These are phyloP conservation scores for Isurus oxyrinchus DNA, from an alignment of 2,113 vertebrate species.

Conservation along the genomic window DNA sequence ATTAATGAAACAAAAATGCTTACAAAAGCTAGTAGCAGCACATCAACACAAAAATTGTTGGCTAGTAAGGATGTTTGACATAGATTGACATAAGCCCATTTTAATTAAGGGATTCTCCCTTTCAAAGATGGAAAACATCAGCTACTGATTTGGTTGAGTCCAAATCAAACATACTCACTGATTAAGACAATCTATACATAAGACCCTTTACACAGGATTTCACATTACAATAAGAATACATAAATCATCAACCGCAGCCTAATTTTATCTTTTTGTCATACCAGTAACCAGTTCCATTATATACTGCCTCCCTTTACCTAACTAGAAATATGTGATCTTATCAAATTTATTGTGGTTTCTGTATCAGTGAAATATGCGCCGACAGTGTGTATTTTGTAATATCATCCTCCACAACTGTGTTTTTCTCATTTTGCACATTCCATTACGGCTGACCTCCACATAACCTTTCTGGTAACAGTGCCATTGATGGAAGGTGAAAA, in stretches of 20 bases:
- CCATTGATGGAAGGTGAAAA: neutral
- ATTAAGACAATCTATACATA: constrained; percentile 3
- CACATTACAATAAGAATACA: neutral
- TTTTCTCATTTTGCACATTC: neutral
- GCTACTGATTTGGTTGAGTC: neutral
- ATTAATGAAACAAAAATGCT: neutral
- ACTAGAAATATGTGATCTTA: neutral
- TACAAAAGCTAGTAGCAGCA: neutral
- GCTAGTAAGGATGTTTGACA: neutral
- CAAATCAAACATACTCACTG: neutral
- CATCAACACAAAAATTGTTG: neutral
- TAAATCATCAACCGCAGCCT: neutral
- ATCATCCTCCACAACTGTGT: neutral
- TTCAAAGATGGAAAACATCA: neutral
- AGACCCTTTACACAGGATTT: neutral
- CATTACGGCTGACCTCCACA: neutral
- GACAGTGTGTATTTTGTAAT: neutral
- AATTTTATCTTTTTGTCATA: neutral
- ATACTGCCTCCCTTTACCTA: neutral
- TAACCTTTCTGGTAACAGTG: neutral
- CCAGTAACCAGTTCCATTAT: neutral
- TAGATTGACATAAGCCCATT: neutral
- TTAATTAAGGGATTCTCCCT: neutral
- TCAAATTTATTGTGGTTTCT: constrained; percentile 1
- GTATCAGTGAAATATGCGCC: neutral